Conservation (phyloP, 1,140 invertebrate genomes). For the Atopsyche davidsoni region DNA sequence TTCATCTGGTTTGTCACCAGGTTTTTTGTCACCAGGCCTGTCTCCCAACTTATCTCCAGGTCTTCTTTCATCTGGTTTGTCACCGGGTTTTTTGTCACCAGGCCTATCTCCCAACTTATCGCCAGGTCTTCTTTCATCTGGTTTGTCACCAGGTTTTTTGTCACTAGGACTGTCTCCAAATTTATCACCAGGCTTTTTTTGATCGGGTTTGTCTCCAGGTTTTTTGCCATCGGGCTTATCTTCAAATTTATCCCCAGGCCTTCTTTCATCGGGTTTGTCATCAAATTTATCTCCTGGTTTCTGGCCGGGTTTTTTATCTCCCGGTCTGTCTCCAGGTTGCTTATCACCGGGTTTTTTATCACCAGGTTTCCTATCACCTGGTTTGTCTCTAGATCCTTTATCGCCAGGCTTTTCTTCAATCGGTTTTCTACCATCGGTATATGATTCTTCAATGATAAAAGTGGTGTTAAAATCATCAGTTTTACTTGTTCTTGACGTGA, state of each 20-base stretch:
- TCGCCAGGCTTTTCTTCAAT: too few relatives aligned
- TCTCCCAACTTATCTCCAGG: not conserved
- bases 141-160: not conserved
- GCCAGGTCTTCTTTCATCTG: slow-evolving; percentile 6
- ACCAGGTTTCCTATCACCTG: slow-evolving; percentile 1
- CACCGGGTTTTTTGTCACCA: slow-evolving; percentile 5
- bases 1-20: not conserved
- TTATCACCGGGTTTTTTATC: slow-evolving; percentile 7
- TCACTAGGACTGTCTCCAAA: not conserved
- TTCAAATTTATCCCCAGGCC: not conserved
- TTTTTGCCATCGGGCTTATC: slow-evolving; percentile 1
- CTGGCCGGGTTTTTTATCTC: not conserved
- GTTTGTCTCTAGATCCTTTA: slow-evolving; percentile 7
- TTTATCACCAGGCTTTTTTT: slow-evolving; percentile 1
- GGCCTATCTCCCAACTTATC: not conserved
- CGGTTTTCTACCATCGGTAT: slow-evolving; percentile 4
- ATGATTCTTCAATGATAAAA: too few relatives aligned
- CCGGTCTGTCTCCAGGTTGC: not conserved
- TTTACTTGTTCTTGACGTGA: not conserved
- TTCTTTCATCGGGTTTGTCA: slow-evolving; percentile 3
- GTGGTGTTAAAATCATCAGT: not conserved
- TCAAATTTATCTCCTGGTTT: slow-evolving; percentile 1
- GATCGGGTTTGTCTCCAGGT: slow-evolving; percentile 6
- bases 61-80: slow-evolving; percentile 7
- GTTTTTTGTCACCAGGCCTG: slow-evolving; percentile 5